Conservation (phyloP, 2,113 vertebrate species). For the Eudyptes chrysolophus region DNA sequence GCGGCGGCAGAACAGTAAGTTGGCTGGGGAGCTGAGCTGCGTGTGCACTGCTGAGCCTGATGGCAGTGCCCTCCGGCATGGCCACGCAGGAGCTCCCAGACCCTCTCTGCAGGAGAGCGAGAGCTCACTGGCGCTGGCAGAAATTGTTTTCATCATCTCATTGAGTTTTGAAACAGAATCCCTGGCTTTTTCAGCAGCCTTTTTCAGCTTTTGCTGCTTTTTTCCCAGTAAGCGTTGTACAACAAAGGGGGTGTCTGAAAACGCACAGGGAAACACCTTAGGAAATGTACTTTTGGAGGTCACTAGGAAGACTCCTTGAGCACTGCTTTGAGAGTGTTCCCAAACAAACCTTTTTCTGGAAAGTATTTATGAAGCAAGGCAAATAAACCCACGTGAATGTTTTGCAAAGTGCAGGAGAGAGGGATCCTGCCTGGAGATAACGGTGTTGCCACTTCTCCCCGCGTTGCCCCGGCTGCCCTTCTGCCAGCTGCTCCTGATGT, state of each 20-base stretch:
- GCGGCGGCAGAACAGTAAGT: slow-evolving; percentile 75
- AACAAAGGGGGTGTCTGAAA: not conserved
- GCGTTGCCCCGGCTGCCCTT: not conserved
- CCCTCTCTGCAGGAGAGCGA: rapidly evolving
- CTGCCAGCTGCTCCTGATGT: not conserved
- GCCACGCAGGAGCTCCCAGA: not conserved
- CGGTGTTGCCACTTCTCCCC: rapidly evolving
- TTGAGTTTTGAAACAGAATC: not conserved
- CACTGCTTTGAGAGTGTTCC: not conserved
- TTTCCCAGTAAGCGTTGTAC: not conserved
- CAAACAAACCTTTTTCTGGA: not conserved
- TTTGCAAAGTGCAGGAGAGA: not conserved
- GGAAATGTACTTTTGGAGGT: not conserved
- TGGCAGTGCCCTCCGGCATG: rapidly evolving
- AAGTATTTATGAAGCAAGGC: not conserved
- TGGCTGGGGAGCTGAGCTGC: not conserved
- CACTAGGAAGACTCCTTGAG: not conserved
- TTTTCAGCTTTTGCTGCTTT: not conserved
- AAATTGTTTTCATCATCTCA: not conserved
- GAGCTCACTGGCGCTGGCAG: not conserved
- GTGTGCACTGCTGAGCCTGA: not conserved
- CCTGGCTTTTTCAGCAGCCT: not conserved
- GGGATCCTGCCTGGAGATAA: not conserved
- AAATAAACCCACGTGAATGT: not conserved
- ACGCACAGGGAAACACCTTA: not conserved